Percentiles rank a stretch among this genome's conserved stretches.
Evolutionary conservation across 37 sponge, comb jelly and placozoan species (phyloP).

Genomic region (Diacarnus erythraeanus): DNA sequence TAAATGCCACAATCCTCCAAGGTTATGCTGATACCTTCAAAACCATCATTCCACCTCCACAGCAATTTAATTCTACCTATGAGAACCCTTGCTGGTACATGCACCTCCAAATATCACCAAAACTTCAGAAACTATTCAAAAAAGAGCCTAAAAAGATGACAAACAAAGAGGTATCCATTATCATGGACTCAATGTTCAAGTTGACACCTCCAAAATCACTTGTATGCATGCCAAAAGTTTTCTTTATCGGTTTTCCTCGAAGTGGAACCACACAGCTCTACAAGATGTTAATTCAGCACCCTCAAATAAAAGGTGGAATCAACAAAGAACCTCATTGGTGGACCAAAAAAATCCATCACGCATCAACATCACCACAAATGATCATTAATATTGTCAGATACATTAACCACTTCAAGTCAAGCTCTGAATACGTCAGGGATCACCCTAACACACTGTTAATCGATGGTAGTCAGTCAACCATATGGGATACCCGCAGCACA

Average conservation of each 20-base stretch:
- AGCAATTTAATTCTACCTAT: conserved; percentile 4
- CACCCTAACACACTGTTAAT: conserved; percentile 12
- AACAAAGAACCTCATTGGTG: conserved; percentile 71
- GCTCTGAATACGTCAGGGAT: not conserved
- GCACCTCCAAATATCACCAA: conserved; percentile 1
- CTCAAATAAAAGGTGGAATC: conserved; percentile 18
- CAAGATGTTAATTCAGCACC: conserved; percentile 41
- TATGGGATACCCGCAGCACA: conserved; percentile 38
- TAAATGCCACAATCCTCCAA: not conserved
- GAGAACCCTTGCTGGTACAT: conserved; percentile 47
- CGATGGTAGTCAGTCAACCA: conserved; percentile 37
- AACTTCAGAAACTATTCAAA: not conserved
- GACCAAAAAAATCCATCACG: conserved; percentile 16
- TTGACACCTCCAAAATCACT: conserved; percentile 3
- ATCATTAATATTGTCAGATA: conserved; percentile 21
- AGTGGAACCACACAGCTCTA: conserved; percentile 62
- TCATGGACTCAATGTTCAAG: conserved; percentile 3
- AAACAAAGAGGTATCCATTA: conserved; percentile 2
- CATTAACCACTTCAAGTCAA: conserved; percentile 7
- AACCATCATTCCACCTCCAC: conserved; percentile 25
- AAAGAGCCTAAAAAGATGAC: not conserved
- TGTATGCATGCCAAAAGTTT: conserved; percentile 60
- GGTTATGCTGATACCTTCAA: conserved; percentile 2
- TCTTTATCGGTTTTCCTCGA: conserved; percentile 64
- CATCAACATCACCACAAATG: conserved; percentile 30